These are phyloP conservation scores for Eremophila alpestris DNA, from an alignment of 2,797 vertebrate species.

Conservation along the genomic window DNA sequence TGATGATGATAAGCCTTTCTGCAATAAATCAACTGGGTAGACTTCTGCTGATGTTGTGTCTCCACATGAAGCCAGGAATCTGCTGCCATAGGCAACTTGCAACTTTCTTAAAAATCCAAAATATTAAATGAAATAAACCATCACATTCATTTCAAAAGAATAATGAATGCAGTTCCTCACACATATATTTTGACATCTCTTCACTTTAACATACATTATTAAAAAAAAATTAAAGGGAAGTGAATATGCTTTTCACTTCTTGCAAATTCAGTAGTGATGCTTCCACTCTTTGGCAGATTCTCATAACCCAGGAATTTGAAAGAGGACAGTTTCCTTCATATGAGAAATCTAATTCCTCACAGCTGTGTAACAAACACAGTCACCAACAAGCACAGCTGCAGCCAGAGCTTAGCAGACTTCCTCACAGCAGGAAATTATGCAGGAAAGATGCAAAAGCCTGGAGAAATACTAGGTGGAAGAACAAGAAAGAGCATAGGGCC, in stretches of 20 bases:
- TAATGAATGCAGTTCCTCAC: neutral
- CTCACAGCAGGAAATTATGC: neutral
- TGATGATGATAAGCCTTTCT: neutral
- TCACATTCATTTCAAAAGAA: neutral
- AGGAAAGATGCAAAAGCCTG: neutral
- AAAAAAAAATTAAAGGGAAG: fast-evolving
- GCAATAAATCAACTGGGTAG: neutral
- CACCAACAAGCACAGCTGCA: neutral
- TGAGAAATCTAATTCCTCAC: neutral
- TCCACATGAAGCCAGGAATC: neutral
- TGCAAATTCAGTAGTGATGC: neutral
- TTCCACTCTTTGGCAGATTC: neutral
- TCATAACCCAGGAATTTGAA: neutral
- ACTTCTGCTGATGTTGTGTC: neutral
- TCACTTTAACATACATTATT: neutral
- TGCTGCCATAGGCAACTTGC: neutral
- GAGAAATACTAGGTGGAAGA: neutral
- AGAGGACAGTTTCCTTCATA: neutral
- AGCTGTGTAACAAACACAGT: neutral
- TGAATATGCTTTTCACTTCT: neutral
- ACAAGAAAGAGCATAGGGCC: neutral
- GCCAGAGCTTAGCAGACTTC: neutral
- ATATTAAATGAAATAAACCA: neutral
- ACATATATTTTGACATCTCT: neutral
- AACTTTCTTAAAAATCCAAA: neutral